These are phyloP conservation scores for Dufourea novaeangliae DNA, from an alignment of 1,140 invertebrate genomes.

Conservation along the genomic window DNA sequence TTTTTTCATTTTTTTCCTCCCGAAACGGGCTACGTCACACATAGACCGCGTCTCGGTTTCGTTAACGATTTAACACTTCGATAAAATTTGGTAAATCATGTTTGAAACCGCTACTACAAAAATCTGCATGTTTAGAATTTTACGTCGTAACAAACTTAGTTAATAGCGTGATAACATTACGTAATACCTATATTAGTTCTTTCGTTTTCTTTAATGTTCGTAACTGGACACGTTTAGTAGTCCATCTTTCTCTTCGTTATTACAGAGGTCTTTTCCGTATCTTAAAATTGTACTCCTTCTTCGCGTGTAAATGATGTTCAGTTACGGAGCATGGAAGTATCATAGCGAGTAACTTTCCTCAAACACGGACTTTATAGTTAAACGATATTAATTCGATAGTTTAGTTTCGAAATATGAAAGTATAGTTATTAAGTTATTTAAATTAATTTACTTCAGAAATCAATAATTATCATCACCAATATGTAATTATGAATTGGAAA, in stretches of 20 bases:
- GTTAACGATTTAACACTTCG: not conserved
- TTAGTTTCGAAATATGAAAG: not conserved
- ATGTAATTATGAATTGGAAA: not conserved
- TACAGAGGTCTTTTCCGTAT: not conserved
- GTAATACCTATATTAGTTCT: not conserved
- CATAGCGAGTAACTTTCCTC: slow-evolving; percentile 3
- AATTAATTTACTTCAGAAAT: not conserved
- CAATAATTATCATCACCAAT: no score
- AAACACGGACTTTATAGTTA: not conserved
- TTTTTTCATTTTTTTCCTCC: not conserved
- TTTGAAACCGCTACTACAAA: slow-evolving; percentile 8
- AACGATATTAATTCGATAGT: no score
- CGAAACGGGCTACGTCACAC: not conserved
- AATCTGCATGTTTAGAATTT: slow-evolving; percentile 3
- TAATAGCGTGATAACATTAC: not conserved
- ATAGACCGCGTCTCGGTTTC: not conserved
- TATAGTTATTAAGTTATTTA: not conserved
- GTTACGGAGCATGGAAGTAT: not conserved
- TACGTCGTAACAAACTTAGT: slow-evolving; percentile 13
- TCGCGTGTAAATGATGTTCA: not conserved
- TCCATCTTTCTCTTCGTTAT: not conserved
- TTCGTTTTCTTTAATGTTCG: no score
- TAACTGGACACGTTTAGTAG: no score
- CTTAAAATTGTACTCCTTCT: not conserved
- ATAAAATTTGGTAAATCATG: not conserved